A percentile compares a stretch with the other conserved stretches of the same genome.
phyloP scores from a whole-genome alignment of 2,888 invertebrate genomes.

The Hydriomena furcata region DNA sequence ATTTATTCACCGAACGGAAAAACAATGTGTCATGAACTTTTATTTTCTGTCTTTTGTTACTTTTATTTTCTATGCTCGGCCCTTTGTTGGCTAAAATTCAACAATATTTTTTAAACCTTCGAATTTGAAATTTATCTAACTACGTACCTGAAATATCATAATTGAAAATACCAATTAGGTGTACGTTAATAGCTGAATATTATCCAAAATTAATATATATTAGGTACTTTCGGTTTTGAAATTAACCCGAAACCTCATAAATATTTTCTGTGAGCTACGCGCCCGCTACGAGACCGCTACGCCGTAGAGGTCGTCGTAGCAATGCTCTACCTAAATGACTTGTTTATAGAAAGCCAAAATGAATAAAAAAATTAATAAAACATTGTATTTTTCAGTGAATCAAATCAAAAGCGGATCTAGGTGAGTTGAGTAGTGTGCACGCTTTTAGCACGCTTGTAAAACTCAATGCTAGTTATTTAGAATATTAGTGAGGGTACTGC shows the following conservation, averaged over 20 bases:
- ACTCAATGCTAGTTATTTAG: constrained; percentile 12
- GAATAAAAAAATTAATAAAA: constrained; percentile 39
- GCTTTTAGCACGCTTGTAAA: constrained; percentile 48
- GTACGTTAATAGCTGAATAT: too few species aligned
- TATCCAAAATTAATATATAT: too few species aligned
- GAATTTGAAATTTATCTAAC: too few species aligned
- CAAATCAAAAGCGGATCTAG: constrained; percentile 74
- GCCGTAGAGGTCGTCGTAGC: constrained; percentile 11
- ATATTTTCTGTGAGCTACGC: not conserved
- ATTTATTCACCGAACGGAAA: constrained; percentile 1
- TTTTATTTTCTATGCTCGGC: not conserved
- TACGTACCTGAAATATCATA: too few species aligned
- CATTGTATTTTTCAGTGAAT: constrained; percentile 76
- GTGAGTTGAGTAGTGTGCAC: constrained; percentile 68
- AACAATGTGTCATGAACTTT: not conserved
- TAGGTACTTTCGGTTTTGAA: too few species aligned
- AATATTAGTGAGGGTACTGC: not conserved
- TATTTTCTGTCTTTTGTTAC: not conserved
- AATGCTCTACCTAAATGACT: not conserved
- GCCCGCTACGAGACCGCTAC: constrained; percentile 8
- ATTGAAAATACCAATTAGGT: too few species aligned
- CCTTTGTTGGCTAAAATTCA: too few species aligned
- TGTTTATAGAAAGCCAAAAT: not conserved
- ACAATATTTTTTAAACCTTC: too few species aligned
- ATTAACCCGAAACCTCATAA: not conserved